Base-by-base conservation (phyloP, 2,797 vertebrate species). In the Odontamblyopus lacepedii region DNA sequence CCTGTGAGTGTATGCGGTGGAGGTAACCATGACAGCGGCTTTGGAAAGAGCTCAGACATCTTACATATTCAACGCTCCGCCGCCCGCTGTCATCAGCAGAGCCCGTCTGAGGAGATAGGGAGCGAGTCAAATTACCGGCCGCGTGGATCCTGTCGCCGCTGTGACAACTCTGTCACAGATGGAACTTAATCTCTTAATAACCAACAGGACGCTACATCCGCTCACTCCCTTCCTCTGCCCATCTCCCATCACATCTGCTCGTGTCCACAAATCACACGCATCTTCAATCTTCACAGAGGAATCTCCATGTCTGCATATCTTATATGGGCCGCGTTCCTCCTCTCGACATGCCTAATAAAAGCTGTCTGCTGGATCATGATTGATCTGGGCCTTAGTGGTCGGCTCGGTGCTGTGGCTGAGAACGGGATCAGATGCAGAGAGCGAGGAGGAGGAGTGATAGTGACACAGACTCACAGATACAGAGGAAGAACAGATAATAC, bases 161-260 rank as follows among this genome's bases (percentile, higher is more conserved):
- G 91, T 92, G 93, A 95, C 92, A 94, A 89, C 87, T 79, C 90
- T 94, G 93, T 94, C 91, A 91, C 85, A 93, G 86, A 94, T 85
- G 85, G 92, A 92, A 95, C 92, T 93, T 93, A 95, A 80, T 94
- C 91, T 94, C 90, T 93, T 93, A 93, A 92, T 93, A 95, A 92
- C 87, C 85, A 93, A 92, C 85, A 85, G 78, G 74, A 67, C 82
- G 53, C 70, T 66, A 72, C 77, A 64, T 73, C 69, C 70, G 75
- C 76, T 63, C 72, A 67, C 76, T 75, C 72, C 73, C 73, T 82
- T 62, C 68, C 73, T 72, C 69, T 79, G 73, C 84, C 76, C 70
- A 8, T 84, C 87, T 78, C 89, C 84, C 86, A 93, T 95, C 89
- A 89, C 88, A 92, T 95, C 92, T 93, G 82, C 81, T 86, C 85